Evolutionary conservation across 2,797 vertebrate genomes (phyloP), one percentile per base, ranked within the genome.

Genomic region (Tauraco hartlaubi): DNA sequence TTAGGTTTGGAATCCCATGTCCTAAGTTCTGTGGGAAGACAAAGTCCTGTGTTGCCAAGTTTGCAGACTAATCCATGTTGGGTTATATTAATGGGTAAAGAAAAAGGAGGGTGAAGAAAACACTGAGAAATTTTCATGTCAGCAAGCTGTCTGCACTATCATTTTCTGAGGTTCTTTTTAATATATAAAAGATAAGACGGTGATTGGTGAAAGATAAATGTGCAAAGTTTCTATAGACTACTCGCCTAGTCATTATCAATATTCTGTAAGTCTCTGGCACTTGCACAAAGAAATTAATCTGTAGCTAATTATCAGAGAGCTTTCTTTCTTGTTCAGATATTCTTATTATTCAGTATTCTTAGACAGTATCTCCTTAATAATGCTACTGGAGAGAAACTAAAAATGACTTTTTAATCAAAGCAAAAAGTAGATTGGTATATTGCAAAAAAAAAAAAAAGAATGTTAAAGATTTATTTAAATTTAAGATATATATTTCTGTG

Each of bases 151-250:
- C 94, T 35, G 37, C 0, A 3, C 21, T 85, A 80, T 85, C 72
- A 83, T 9, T 85, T 90, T 83, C 63, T 69, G 22, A 73, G 55
- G 88, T 83, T 39, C 59, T 84, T 78, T 92, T 81, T 92, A 71
- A 88, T 91, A 74, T 67, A 18, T 35, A 37, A 68, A 81, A 93
- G 88, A 90, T 94, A 94, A 93, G 77, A 71, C 0, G 5, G 23
- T 67, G 91, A 87, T 77, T 85, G 48, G 58, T 92, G 80, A 91
- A 87, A 92, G 93, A 91, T 96, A 91, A 89, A 77, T 77, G n/a
- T 93, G n/a, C 67, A 54, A 67, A 37, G 21, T 80, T 95, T 56
- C 71, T 89, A 67, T 35, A 82, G 48, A 62, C 59, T 91, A 14
- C 67, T 73, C 69, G 43, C 63, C 74, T 84, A 67, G 92, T 62